Percentiles rank a stretch among this genome's conserved stretches.
phyloP scores from a whole-genome alignment of 1,140 invertebrate species.

The Pogonomyrmex californicus region DNA sequence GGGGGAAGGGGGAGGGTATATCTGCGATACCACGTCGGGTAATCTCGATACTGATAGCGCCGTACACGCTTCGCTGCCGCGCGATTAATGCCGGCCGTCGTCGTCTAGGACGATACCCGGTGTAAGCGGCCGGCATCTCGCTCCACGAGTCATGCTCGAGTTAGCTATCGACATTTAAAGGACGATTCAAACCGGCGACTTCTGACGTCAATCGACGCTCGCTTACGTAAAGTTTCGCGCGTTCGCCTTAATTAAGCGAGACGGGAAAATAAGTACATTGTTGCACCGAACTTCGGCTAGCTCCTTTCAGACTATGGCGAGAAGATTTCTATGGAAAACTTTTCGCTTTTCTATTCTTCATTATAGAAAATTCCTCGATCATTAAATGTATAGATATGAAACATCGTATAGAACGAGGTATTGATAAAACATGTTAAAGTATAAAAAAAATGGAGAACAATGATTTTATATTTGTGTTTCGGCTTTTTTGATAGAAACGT shows the following conservation, averaged over 20 bases:
- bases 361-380: neutral
- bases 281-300: neutral
- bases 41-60: conserved; percentile 82
- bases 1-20: conserved; percentile 58
- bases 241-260: neutral
- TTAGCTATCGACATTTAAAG: conserved; percentile 71
- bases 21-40: conserved; percentile 70
- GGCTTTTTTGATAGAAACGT: neutral
- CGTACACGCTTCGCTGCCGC: conserved; percentile 76
- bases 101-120: conserved; percentile 61
- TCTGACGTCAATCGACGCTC: conserved; percentile 18
- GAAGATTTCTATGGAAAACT: neutral
- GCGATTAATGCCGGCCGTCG: conserved; percentile 79
- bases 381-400: neutral
- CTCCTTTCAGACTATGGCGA: neutral
- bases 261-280: neutral
- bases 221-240: conserved; percentile 30
- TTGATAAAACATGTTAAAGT: neutral
- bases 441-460: neutral
- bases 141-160: conserved; percentile 32
- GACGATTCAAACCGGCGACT: conserved; percentile 27
- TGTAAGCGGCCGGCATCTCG: conserved; percentile 50
- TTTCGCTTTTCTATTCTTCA: neutral
- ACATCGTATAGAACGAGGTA: neutral
- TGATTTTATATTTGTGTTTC: neutral